A percentile compares a stretch with the other conserved stretches of the same genome.
Evolutionary conservation across 2,888 invertebrate species (phyloP).

Genomic region (Drosophila maculinotata): DNA sequence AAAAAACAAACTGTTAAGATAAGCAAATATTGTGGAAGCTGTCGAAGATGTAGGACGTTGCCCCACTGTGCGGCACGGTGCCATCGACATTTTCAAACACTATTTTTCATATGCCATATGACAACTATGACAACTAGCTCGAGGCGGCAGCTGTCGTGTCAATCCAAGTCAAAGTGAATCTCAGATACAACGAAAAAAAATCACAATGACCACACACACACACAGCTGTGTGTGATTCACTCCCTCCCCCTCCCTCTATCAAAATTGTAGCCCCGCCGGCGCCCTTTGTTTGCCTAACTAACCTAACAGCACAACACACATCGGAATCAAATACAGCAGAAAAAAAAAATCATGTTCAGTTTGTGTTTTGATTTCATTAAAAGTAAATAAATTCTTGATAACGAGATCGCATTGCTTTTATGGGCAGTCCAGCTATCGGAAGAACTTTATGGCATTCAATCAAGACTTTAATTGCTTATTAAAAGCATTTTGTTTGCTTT

Average conservation of each 20-base stretch:
- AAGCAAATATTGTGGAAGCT: slow-evolving; percentile 17
- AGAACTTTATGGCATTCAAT: slow-evolving; percentile 28
- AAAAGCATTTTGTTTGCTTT: slow-evolving; percentile 47
- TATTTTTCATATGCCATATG: slow-evolving; percentile 22
- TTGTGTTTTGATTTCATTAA: slow-evolving; percentile 64
- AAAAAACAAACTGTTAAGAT: not conserved
- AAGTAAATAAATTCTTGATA: slow-evolving; percentile 68
- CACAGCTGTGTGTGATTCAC: slow-evolving; percentile 23
- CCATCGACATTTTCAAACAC: slow-evolving; percentile 10
- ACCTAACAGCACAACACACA: slow-evolving; percentile 30
- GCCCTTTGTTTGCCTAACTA: slow-evolving; percentile 53
- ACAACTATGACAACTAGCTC: slow-evolving; percentile 30
- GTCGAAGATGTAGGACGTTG: slow-evolving; percentile 7
- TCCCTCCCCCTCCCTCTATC: slow-evolving; percentile 33
- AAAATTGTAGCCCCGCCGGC: slow-evolving; percentile 52
- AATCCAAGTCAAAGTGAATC: slow-evolving; percentile 31
- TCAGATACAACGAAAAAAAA: slow-evolving; percentile 16
- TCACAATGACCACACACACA: slow-evolving; percentile 44
- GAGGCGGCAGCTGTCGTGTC: slow-evolving; percentile 48
- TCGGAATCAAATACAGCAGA: slow-evolving; percentile 3
- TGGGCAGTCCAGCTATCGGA: slow-evolving; percentile 14
- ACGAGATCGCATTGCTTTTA: slow-evolving; percentile 55
- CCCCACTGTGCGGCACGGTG: slow-evolving; percentile 6
- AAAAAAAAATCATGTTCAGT: slow-evolving; percentile 38
- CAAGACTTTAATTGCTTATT: slow-evolving; percentile 44